These are phyloP conservation scores for Harpegnathos saltator DNA, from an alignment of 1,140 invertebrate genomes.

Conservation along the genomic window DNA sequence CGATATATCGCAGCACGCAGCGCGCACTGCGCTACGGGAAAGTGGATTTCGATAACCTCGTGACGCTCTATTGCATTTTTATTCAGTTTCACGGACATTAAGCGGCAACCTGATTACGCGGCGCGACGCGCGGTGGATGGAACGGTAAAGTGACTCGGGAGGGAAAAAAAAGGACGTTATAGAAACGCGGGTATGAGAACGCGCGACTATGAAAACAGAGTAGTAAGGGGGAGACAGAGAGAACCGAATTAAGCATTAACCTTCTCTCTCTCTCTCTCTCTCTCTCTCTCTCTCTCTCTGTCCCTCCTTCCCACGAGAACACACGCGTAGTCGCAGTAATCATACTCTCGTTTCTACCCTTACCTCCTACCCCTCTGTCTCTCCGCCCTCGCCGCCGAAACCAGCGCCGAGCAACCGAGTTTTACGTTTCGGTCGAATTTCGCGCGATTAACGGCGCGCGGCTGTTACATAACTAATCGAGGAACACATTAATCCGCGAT, in stretches of 20 bases:
- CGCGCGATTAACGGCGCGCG: constrained; percentile 50
- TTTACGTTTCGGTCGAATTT: constrained; percentile 22
- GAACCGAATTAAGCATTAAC: constrained; percentile 65
- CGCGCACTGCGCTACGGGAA: constrained; percentile 71
- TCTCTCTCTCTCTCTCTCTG: too few relatives aligned
- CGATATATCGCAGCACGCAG: constrained; percentile 73
- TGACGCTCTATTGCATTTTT: constrained; percentile 79
- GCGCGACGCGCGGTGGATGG: constrained; percentile 66
- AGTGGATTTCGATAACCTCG: constrained; percentile 80
- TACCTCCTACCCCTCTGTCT: too few relatives aligned
- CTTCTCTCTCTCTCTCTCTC: too few relatives aligned
- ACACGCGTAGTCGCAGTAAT: constrained; percentile 38
- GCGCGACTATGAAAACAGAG: constrained; percentile 65
- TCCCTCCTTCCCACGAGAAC: constrained; percentile 24
- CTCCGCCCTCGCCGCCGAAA: too few relatives aligned
- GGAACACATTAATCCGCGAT: constrained; percentile 53
- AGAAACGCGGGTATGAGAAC: constrained; percentile 41
- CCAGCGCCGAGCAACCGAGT: constrained; percentile 1
- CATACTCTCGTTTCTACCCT: constrained; percentile 4
- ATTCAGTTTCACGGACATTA: constrained; percentile 79
- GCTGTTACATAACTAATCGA: constrained; percentile 57
- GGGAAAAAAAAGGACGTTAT: constrained; percentile 33
- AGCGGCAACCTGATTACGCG: constrained; percentile 75
- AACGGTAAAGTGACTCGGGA: constrained; percentile 70
- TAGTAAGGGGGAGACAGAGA: constrained; percentile 16